phyloP scores from a whole-genome alignment of 2,113 vertebrate genomes.

The Peromyscus polionotus region DNA sequence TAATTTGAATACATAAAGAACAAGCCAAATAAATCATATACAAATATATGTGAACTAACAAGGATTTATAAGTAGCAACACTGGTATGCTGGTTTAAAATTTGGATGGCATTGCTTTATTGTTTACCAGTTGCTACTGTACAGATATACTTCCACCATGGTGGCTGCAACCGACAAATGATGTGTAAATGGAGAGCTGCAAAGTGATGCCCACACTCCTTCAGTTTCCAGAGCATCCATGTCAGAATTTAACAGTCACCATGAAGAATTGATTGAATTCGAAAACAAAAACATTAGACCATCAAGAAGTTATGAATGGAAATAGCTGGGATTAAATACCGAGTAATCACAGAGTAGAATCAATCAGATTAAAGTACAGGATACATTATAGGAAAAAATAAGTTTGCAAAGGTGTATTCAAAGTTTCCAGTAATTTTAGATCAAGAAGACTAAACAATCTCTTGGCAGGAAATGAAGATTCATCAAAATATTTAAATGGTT shows the following conservation, averaged over 20 bases:
- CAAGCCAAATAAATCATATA: neutral
- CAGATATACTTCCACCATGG: neutral
- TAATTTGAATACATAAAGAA: slow-evolving; percentile 5
- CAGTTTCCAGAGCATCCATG: neutral
- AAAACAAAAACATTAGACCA: neutral
- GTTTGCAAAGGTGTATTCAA: neutral
- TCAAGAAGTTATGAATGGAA: neutral
- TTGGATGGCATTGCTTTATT: neutral
- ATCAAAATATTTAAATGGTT: neutral
- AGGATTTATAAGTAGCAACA: neutral
- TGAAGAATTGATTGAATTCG: neutral
- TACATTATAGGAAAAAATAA: neutral
- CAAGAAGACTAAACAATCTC: neutral
- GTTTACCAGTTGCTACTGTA: neutral
- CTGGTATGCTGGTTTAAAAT: neutral
- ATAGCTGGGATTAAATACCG: neutral
- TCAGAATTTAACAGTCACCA: neutral
- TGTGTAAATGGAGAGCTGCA: neutral
- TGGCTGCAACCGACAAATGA: neutral
- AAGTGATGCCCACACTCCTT: neutral
- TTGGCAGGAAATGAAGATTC: neutral
- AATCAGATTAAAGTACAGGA: neutral
- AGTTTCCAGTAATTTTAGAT: neutral
- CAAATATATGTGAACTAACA: neutral
- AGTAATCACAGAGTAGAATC: neutral